Evolutionary conservation across 2,797 vertebrate genomes (phyloP).

Genomic region (Liparis tanakae): DNA sequence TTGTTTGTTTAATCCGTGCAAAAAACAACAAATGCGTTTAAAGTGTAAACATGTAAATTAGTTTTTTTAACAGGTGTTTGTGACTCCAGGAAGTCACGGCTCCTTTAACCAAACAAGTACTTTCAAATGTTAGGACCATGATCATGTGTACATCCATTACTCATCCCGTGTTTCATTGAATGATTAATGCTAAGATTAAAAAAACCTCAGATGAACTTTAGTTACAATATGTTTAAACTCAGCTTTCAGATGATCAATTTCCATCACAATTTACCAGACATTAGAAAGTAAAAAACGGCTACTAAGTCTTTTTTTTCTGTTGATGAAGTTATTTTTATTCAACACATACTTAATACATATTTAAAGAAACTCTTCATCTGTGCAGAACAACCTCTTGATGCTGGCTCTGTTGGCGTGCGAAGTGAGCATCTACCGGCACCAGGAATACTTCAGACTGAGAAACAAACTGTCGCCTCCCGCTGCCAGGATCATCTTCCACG

Average conservation of each 20-base stretch:
- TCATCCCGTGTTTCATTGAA: neutral
- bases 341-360: neutral
- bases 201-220: no score
- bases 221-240: no score
- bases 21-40: no score
- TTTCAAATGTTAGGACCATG: neutral
- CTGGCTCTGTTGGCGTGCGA: conserved; percentile 94
- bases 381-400: conserved; percentile 95
- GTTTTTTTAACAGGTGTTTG: no score
- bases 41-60: neutral
- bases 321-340: neutral
- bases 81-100: no score
- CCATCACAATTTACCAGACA: neutral
- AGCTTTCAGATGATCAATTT: neutral
- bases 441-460: conserved; percentile 91
- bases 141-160: neutral
- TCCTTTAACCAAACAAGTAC: neutral
- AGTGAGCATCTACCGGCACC: conserved; percentile 96
- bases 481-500: conserved; percentile 95
- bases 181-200: neutral
- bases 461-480: conserved; percentile 92
- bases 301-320: neutral
- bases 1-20: neutral
- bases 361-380: neutral
- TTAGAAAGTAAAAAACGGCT: neutral